These are phyloP conservation scores for Cryptocephalus moraei DNA, from an alignment of 2,888 invertebrate genomes.

Conservation along the genomic window DNA sequence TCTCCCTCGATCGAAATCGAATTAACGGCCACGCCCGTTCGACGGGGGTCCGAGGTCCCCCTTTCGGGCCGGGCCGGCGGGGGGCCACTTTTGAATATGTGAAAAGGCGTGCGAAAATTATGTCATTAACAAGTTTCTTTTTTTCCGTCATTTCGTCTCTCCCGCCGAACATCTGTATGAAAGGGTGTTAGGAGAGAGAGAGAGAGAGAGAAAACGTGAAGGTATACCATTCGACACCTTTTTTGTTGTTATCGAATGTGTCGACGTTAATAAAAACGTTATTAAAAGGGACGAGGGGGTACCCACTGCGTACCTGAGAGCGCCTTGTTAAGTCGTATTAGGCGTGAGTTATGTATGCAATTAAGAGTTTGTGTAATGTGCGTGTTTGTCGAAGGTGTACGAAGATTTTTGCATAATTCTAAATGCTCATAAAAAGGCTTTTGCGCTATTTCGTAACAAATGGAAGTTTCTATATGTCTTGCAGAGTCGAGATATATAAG, in stretches of 20 bases:
- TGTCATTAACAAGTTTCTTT: slow-evolving; percentile 27
- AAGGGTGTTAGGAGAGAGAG: no score
- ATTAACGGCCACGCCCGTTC: slow-evolving; percentile 1
- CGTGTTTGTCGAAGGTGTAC: no score
- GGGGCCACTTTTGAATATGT: slow-evolving; percentile 20
- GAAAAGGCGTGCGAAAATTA: slow-evolving; percentile 33
- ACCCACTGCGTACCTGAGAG: no score
- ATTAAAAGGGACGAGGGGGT: slow-evolving; percentile 2
- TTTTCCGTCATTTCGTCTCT: no score
- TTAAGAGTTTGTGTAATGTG: no score
- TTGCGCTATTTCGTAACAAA: no score
- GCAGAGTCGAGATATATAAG: no score
- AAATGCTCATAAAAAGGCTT: no score
- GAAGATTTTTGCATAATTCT: no score
- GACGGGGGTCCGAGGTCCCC: slow-evolving; percentile 17
- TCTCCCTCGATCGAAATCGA: neutral
- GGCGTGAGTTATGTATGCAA: no score
- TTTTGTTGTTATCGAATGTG: slow-evolving; percentile 17
- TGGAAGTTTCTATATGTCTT: no score
- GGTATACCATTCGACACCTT: slow-evolving; percentile 14
- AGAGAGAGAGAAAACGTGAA: slow-evolving; percentile 1
- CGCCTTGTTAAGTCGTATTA: no score
- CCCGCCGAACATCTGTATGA: slow-evolving; percentile 13
- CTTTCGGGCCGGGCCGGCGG: slow-evolving; percentile 21
- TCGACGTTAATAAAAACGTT: slow-evolving; percentile 11